Base-by-base conservation (phyloP, 2,888 invertebrate species). In the Drosophila paracracens region DNA sequence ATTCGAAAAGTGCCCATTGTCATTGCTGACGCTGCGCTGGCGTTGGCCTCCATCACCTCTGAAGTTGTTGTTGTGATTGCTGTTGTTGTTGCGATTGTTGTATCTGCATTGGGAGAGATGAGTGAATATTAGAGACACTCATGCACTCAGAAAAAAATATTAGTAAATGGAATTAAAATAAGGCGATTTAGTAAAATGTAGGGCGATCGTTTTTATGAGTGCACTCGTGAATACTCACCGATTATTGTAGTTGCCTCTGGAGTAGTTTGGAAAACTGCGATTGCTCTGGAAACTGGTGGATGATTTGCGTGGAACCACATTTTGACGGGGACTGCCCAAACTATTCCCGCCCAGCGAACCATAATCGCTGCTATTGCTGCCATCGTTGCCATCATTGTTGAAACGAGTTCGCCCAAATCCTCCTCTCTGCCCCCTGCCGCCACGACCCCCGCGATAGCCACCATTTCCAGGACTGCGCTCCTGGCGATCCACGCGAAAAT, bases 1-100 rank as follows among this genome's bases (percentile, higher is more conserved):
- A 72, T 88, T 92, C 77, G 64, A 81, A 31, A 92, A 92, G 65
- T 84, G 91, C 0, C 89, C 85, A 38, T 81, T 91, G 36, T 87
- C 86, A 43, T 91, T 88, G 52, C 70, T 74, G 38, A 74, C 64
- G 48, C 79, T 91, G 56, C 91, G 88, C 81, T 65, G 76, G 13
- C 82, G 81, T 18, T 66, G 79, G 0, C 35, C 43, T 25, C 70
- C 67, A 2, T 68, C 68, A 10, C 72, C 52, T 6, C 60, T 51
- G 25, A 83, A 90, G 57, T 83, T 91, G 36, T 80, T 64, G 50
- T 56, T 60, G 56, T 82, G 91, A 38, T 79, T 70, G 50, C 51
- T 54, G 53, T 80, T 90, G 40, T 79, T 69, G 16, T 51, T 36
- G 1, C 80, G 59, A 52, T 75, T 53, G 25, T 57, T 57, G 51